Percentiles rank a stretch among this genome's conserved stretches.
phyloP scores from a whole-genome alignment of 1,140 invertebrate species.

The Lasaia peninsularis region DNA sequence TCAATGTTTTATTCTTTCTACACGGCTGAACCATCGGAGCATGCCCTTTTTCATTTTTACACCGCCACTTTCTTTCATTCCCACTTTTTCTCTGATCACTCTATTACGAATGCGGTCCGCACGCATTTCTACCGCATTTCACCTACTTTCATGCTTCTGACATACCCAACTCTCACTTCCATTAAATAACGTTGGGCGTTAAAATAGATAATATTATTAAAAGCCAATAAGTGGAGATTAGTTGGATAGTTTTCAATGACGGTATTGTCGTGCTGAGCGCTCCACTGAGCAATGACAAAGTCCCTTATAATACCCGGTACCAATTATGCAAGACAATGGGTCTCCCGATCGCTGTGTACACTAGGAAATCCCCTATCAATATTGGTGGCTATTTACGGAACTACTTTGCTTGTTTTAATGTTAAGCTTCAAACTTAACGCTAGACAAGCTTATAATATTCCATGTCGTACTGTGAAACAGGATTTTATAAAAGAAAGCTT shows the following conservation, averaged over 20 bases:
- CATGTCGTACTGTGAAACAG: neutral
- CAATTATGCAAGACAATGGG: constrained; percentile 30
- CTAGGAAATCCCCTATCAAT: constrained; percentile 8
- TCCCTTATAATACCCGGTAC: constrained; percentile 33
- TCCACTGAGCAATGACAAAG: constrained; percentile 36
- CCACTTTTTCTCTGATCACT: too few relatives aligned
- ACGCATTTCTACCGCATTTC: too few relatives aligned
- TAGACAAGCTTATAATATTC: neutral
- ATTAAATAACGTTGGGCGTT: too few relatives aligned
- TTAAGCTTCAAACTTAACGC: neutral
- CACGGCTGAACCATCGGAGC: too few relatives aligned
- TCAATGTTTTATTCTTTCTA: too few relatives aligned
- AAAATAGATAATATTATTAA: neutral
- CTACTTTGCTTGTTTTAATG: constrained; percentile 5
- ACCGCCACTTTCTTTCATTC: too few relatives aligned
- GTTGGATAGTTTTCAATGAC: constrained; percentile 4
- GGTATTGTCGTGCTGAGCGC: constrained; percentile 22
- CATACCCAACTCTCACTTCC: too few relatives aligned
- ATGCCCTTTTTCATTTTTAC: too few relatives aligned
- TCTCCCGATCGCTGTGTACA: constrained; percentile 1
- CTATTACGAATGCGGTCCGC: too few relatives aligned
- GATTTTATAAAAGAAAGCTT: too few relatives aligned
- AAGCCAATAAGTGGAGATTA: neutral
- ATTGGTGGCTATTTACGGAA: constrained; percentile 4
- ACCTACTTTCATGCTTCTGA: too few relatives aligned